Conservation (phyloP, 2,797 vertebrate genomes). For the Hemitrygon akajei region DNA sequence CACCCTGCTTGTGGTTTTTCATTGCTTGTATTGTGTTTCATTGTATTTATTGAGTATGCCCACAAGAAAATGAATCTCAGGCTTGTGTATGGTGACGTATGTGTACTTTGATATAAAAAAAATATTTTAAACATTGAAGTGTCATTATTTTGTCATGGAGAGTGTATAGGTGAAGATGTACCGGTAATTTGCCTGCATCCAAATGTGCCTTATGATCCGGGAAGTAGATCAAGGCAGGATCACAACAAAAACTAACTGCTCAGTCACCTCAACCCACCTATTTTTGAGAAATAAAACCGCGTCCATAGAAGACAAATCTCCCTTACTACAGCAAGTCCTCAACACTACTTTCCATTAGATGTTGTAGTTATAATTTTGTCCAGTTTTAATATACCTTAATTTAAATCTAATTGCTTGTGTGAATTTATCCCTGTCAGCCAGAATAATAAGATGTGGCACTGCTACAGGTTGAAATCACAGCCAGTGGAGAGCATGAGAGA, state of each 20-base stretch:
- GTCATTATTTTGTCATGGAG: too few relatives aligned
- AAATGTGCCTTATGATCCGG: neutral
- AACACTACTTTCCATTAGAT: neutral
- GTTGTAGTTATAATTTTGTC: constrained; percentile 14
- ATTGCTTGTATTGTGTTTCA: too few relatives aligned
- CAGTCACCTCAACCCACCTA: neutral
- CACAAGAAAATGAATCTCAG: too few relatives aligned
- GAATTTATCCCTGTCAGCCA: neutral
- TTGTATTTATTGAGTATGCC: too few relatives aligned
- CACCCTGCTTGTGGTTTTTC: too few relatives aligned
- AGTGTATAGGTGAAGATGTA: neutral
- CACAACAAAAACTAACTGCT: neutral
- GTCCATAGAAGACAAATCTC: neutral
- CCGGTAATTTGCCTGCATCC: neutral
- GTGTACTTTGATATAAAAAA: too few relatives aligned
- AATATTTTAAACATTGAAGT: too few relatives aligned
- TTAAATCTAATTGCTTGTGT: constrained; percentile 29
- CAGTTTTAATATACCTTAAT: constrained; percentile 29
- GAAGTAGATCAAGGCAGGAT: neutral
- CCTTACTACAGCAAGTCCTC: neutral
- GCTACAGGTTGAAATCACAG: constrained; percentile 37
- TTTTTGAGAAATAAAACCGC: neutral
- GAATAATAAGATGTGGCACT: constrained; percentile 38
- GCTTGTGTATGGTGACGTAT: too few relatives aligned
- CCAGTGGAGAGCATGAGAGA: constrained; percentile 30